Conservation (phyloP, 2,113 vertebrate genomes). For the Neoarius graeffei region DNA sequence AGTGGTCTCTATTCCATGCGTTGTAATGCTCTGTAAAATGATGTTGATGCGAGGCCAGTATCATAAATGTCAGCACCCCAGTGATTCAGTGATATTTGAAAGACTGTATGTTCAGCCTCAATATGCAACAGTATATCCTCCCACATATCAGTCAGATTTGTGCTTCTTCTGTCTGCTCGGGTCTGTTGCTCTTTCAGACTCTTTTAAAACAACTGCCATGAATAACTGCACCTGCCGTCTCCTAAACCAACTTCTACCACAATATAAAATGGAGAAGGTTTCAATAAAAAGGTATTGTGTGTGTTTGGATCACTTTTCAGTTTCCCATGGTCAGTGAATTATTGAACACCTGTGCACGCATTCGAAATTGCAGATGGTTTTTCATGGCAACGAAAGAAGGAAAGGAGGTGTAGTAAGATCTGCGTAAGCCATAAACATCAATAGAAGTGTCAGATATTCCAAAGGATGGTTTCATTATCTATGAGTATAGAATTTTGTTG, state of each 20-base stretch:
- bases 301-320: constrained; percentile 53
- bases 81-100: constrained; percentile 6
- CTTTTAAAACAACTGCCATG: constrained; percentile 22
- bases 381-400: constrained; percentile 24
- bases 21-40: neutral
- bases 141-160: constrained; percentile 29
- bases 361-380: constrained; percentile 49
- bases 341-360: constrained; percentile 52
- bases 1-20: neutral
- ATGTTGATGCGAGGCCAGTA: neutral
- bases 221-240: constrained; percentile 45
- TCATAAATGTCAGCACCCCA: constrained; percentile 9
- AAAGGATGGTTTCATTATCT: constrained; percentile 11
- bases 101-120: neutral
- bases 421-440: constrained; percentile 35
- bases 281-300: constrained; percentile 49
- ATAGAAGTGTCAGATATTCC: constrained; percentile 34
- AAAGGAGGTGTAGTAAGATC: constrained; percentile 20
- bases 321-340: constrained; percentile 52
- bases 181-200: constrained; percentile 7
- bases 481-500: neutral
- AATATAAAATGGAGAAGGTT: constrained; percentile 46
- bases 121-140: constrained; percentile 13
- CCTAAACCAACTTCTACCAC: constrained; percentile 41
- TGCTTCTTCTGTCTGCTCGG: constrained; percentile 24